Evolutionary conservation across 1,140 invertebrate species (phyloP), one percentile per base, ranked within the genome.

Genomic region (Anastrepha ludens): DNA sequence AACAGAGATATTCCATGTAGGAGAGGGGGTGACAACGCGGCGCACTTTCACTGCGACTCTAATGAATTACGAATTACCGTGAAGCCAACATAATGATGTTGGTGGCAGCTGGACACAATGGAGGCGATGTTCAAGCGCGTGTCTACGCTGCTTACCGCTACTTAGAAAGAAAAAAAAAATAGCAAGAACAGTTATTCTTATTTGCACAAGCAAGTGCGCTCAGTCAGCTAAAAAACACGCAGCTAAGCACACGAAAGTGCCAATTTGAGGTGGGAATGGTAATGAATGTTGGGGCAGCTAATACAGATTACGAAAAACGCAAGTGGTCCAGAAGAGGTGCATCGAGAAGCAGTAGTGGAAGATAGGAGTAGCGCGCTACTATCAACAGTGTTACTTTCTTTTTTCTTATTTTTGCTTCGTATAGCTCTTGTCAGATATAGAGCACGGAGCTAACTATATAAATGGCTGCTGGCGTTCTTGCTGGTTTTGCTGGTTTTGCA

Each of bases 61-160:
- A 74, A 74, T 74, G 67, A 74, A 74, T 74, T 74, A 74, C 15
- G n/a, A 74, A 74, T 74, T 74, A 74, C 41, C 13, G 15, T 3
- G 41, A 3, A 0, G 67, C 7, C 50, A 55, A 55, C 50, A 55
- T 11, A 55, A 55, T 8, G 6, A 55, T 55, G 50, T 55, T 8
- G 11, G 11, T 44, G 41, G 15, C 67, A 74, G 67, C 67, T 74
- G 67, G 67, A 74, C 67, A 39, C 41, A 74, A 44, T 74, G 17
- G 44, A 74, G 47, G 13, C 67, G 67, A 41, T 11, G 62, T 29
- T 39, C 65, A 3, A 39, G 65, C 39, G 8, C 13, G 67, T 17
- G 7, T 4, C 15, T 55, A 15, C 6, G 67, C 15, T 8, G 50
- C 50, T 55, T 55, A 1, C 50, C 11, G 50, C 50, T 55, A 55